Evolutionary conservation across 2,113 vertebrate species (phyloP), one percentile per base, ranked within the genome.

Genomic region (Pseudopipra pipra): DNA sequence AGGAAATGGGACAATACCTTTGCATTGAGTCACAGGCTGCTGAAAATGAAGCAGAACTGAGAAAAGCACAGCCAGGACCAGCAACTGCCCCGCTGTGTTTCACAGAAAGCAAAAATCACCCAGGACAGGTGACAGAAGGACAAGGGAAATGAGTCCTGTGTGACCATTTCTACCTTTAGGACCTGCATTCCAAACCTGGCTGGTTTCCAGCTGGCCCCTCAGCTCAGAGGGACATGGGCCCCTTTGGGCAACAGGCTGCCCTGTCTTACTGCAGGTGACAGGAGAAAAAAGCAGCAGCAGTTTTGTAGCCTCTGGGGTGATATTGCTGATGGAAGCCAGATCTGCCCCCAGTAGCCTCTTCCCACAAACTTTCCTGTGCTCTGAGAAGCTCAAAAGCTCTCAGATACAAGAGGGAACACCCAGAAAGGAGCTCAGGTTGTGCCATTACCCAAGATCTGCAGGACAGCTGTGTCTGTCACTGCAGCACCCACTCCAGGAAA

Each of bases 11-110:
- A 33, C 93, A 66, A 21, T 31, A 46, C 58, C 94, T 94, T 5
- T 4, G 49, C 66, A 15, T 33, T 20, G 87, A 91, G 62, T 68
- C 85, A 47, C 43, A 4, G 51, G 23, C 17, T 5, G 47, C 5
- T n/a, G 71, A 6, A 44, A 66, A 5, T 1, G 10, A 54, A 56
- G 58, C 65, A 75, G 41, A 33, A 16, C 6, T 6, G 6, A 25
- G 30, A 33, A 44, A 14, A 25, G 43, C 51, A 35, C 1, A 28
- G 80, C 31, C 37, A 37, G 33, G 0, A 2, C 5, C 0, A 27
- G 41, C 31, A 10, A 17, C 2, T 61, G 46, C 9, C 37, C 20
- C 9, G 15, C 17, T 28, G 61, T 19, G 61, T 28, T 41, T 62
- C 8, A 13, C 61, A 63, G 61, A 41, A 28, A 41, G 46, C 67